Evolutionary conservation across 2,888 invertebrate genomes (phyloP).

Genomic region (Limnephilus rhombicus): DNA sequence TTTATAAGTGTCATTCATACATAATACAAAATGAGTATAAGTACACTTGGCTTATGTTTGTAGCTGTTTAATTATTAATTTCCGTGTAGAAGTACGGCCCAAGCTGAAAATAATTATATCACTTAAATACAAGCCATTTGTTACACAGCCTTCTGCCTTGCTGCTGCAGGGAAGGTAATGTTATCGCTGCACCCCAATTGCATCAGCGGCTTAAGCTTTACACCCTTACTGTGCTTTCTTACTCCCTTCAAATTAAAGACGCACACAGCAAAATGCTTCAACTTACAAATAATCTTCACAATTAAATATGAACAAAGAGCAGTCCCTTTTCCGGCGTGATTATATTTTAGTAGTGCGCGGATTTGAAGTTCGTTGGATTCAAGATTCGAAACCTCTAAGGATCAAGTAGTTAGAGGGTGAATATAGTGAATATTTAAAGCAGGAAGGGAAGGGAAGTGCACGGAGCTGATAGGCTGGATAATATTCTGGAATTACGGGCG

Average conservation of each 20-base stretch:
- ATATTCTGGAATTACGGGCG: constrained; percentile 13
- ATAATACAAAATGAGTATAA: background rate
- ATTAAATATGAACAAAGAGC: background rate
- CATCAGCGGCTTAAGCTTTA: background rate
- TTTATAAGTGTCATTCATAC: background rate
- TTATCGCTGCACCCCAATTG: constrained; percentile 15
- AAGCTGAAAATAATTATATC: background rate
- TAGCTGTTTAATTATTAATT: background rate
- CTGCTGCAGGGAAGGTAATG: background rate
- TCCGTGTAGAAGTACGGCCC: background rate
- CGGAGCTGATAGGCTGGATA: constrained; percentile 33
- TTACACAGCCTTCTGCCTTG: background rate
- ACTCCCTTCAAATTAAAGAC: background rate
- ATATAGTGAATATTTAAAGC: constrained; percentile 46
- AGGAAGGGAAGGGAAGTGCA: constrained; percentile 16
- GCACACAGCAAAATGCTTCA: background rate
- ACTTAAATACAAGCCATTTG: background rate
- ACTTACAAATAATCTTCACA: background rate
- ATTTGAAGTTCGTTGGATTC: background rate
- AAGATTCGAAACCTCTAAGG: background rate
- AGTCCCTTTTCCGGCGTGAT: background rate
- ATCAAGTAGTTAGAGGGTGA: constrained; percentile 35
- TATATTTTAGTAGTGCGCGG: background rate
- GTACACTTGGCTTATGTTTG: background rate
- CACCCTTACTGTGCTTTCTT: background rate